Percentiles rank a stretch among this genome's conserved stretches.
Conservation (phyloP, 2,888 invertebrate species). For the Bruchidius siliquastri region DNA sequence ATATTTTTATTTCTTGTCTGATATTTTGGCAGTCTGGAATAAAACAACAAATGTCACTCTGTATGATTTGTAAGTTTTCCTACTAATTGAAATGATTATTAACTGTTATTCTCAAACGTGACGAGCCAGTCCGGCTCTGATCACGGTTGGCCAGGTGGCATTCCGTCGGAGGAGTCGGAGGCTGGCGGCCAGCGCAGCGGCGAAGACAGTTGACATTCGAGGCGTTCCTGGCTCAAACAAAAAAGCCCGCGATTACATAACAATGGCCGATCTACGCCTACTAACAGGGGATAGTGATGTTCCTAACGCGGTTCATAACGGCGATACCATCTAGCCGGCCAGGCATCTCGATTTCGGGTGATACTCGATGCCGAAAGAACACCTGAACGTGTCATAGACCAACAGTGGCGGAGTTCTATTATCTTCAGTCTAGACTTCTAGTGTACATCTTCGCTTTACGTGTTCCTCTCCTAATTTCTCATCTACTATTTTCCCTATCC, state of each 20-base stretch:
- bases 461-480: background rate
- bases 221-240: slow-evolving; percentile 47
- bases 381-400: slow-evolving; percentile 26
- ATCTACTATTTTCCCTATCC: too few species aligned
- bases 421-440: background rate
- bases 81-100: too few species aligned
- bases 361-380: slow-evolving; percentile 28
- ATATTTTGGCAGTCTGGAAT: too few species aligned
- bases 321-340: slow-evolving; percentile 37
- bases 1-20: too few species aligned
- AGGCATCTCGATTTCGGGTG: slow-evolving; percentile 30
- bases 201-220: slow-evolving; percentile 47
- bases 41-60: too few species aligned
- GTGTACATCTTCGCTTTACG: too few species aligned
- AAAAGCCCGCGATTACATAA: slow-evolving; percentile 49
- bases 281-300: slow-evolving; percentile 47
- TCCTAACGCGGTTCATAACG: slow-evolving; percentile 40
- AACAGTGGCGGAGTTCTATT: background rate
- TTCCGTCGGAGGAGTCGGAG: slow-evolving; percentile 17
- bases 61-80: too few species aligned
- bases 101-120: too few species aligned
- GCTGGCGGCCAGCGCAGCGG: slow-evolving; percentile 11
- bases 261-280: slow-evolving; percentile 49
- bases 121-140: slow-evolving; percentile 19
- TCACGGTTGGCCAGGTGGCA: slow-evolving; percentile 41